Evolutionary conservation across 1,140 invertebrate species (phyloP).

Genomic region (Heterodera schachtii): DNA sequence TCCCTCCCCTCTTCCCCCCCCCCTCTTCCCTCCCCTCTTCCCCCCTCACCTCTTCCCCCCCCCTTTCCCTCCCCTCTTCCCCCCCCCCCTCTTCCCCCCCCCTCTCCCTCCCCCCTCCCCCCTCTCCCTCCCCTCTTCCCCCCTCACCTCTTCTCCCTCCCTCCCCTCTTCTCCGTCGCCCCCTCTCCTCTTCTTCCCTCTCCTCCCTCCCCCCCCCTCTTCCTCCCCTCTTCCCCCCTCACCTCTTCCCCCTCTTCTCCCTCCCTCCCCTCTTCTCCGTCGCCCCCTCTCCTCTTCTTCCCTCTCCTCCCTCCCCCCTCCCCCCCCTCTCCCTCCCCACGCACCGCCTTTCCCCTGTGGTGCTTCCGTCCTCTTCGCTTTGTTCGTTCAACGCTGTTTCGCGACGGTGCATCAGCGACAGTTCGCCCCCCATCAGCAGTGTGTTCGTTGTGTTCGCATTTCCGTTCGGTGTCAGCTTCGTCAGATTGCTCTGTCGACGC

Average conservation of each 20-base stretch:
- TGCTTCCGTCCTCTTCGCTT: not conserved
- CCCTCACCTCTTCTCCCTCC: not conserved
- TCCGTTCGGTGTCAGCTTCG: not conserved
- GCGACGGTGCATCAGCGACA: not conserved
- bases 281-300: not conserved
- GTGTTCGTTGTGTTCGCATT: not conserved
- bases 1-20: not conserved
- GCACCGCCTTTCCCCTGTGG: not conserved
- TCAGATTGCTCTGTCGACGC: slow-evolving; percentile 5
- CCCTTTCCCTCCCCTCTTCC: too few species aligned
- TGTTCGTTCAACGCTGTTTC: not conserved
- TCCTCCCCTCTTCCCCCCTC: too few species aligned
- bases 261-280: too few species aligned
- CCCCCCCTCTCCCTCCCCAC: not conserved
- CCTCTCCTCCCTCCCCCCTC: too few species aligned
- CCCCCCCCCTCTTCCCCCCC: too few species aligned
- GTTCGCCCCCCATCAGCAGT: not conserved
- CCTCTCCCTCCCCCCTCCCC: not conserved
- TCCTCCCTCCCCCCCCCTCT: not conserved
- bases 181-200: too few species aligned
- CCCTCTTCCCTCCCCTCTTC: too few species aligned
- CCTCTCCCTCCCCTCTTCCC: not conserved
- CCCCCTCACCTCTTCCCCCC: too few species aligned
- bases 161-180: too few species aligned
- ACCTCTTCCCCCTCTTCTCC: too few species aligned